Base-by-base conservation (phyloP, 1,140 invertebrate genomes). In the Papilio polyxenes region DNA sequence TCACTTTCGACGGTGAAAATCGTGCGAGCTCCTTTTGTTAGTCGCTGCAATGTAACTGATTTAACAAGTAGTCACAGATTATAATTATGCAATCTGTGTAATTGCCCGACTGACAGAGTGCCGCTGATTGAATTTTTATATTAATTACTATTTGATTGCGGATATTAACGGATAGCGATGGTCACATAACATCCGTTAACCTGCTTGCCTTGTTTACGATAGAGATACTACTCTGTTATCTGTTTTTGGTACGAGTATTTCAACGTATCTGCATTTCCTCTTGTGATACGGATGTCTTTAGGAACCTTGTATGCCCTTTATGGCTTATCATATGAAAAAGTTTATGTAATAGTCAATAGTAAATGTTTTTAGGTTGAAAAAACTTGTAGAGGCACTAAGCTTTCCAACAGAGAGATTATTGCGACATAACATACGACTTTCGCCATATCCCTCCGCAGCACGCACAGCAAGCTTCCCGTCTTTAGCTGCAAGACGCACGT, bases 1-100 rank as follows among this genome's bases (percentile, higher is more conserved):
- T 89, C 86, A 87, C 90, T 91, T 91, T 91, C 91, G 84, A 89
- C 88, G 23, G 86, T 87, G 91, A 91, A 91, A 92, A 88, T 83
- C 87, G 89, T 91, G 91, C 79, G 89, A 92, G 84, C 56, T 65
- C 44, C 13, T 78, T 86, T 87, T 89, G 83, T 83, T 81, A 48
- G 40, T 9, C 8, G 20, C 6, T 31, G 56, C 75, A 77, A 77
- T 77, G 40, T 8, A 11, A 72, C 23, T 37, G 62, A 15, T 72
- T 37, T 37, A 65, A 65, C 31, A 72, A 72, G 65, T 2, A 72
- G 4, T 31, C 17, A 72, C 23, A 13, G 62, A 17, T 40, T 72
- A 37, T 20, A 62, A 62, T 72, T 72, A 15, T 72, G 31, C 37
- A 72, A 65, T 65, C 62, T 65, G 2, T 37, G 31, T 13, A 69